These are phyloP conservation scores for Platyrinchus mystaceus DNA, from an alignment of 2,797 vertebrate species.

Conservation along the genomic window DNA sequence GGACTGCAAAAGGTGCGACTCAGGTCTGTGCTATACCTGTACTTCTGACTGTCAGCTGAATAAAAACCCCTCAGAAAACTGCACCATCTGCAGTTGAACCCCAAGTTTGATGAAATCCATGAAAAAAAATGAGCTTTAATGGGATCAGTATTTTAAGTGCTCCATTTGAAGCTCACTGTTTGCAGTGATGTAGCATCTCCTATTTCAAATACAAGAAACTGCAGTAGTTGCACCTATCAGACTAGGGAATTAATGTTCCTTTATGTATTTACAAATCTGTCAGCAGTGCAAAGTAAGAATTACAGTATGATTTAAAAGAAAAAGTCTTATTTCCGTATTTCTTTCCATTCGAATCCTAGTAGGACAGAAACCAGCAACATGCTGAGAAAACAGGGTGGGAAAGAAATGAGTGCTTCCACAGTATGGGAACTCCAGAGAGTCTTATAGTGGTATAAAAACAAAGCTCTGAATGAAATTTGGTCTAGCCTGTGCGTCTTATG, in stretches of 20 bases:
- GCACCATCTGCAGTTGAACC: neutral
- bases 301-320: neutral
- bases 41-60: conserved; percentile 13
- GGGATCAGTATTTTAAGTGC: neutral
- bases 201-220: neutral
- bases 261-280: neutral
- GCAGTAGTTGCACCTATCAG: neutral
- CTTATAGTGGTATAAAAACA: neutral
- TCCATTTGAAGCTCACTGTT: neutral
- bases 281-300: conserved; percentile 16
- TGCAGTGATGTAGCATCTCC: neutral
- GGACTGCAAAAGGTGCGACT: neutral
- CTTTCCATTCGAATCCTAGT: neutral
- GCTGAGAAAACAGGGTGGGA: neutral
- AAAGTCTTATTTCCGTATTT: neutral
- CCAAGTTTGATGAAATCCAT: neutral
- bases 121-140: neutral
- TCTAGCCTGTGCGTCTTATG: neutral
- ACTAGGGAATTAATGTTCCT: neutral
- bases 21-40: neutral
- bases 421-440: neutral
- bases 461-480: neutral
- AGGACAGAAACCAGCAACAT: neutral
- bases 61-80: neutral
- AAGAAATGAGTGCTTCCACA: neutral